A percentile compares a stretch with the other conserved stretches of the same genome.
Conservation (phyloP, 1,140 invertebrate genomes). For the Saccostrea echinata region DNA sequence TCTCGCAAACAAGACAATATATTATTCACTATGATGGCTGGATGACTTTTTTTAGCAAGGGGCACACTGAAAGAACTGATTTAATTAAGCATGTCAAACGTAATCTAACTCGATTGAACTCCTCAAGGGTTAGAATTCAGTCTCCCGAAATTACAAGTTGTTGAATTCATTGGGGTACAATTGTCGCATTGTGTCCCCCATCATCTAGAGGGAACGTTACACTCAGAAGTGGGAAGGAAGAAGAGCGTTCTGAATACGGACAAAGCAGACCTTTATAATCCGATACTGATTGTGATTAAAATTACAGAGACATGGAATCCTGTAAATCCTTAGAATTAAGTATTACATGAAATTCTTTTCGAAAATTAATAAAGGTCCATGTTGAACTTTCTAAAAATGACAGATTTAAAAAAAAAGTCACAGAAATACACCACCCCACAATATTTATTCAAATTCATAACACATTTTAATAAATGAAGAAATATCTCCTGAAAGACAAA, state of each 20-base stretch:
- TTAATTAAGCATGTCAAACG: slow-evolving; percentile 7
- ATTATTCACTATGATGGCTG: background rate
- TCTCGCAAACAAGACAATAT: slow-evolving; percentile 21
- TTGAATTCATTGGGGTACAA: slow-evolving; percentile 22
- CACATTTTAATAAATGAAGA: background rate
- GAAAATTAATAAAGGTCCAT: background rate
- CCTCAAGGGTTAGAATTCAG: slow-evolving; percentile 20
- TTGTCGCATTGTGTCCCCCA: background rate
- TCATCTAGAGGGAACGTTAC: background rate
- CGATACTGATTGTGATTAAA: background rate
- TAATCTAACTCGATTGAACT: slow-evolving; percentile 31
- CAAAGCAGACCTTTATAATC: background rate
- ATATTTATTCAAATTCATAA: background rate
- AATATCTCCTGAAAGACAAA: too few relatives aligned
- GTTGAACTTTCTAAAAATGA: background rate
- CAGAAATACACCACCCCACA: too few relatives aligned
- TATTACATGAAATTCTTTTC: background rate
- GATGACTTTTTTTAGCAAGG: slow-evolving; percentile 12
- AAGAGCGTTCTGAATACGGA: background rate
- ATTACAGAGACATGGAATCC: background rate
- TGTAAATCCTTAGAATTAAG: background rate
- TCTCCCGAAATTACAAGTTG: slow-evolving; percentile 13
- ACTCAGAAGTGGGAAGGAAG: background rate
- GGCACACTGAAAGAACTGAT: slow-evolving; percentile 12
- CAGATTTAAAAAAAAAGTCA: background rate